Evolutionary conservation across 2,113 vertebrate genomes (phyloP).

Genomic region (Fulmarus glacialis): DNA sequence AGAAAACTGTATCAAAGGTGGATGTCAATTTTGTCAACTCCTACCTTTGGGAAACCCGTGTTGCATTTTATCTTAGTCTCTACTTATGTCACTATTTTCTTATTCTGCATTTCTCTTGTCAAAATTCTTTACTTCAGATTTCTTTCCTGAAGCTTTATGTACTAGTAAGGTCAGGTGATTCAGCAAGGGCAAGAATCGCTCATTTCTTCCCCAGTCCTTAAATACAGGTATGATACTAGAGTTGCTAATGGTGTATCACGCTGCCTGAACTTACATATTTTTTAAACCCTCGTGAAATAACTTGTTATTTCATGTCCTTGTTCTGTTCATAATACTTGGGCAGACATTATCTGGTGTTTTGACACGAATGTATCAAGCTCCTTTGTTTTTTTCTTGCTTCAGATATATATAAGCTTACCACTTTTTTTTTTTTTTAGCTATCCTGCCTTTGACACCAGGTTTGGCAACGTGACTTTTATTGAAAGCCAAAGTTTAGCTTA

Average conservation of each 20-base stretch:
- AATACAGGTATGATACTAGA: not conserved
- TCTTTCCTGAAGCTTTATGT: not conserved
- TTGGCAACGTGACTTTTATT: not conserved
- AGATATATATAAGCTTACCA: rapidly evolving
- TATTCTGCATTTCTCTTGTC: slow-evolving; percentile 13
- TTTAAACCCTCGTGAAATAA: not conserved
- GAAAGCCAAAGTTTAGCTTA: not conserved
- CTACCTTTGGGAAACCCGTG: slow-evolving; percentile 30
- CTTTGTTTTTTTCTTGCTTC: not conserved
- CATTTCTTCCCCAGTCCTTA: not conserved
- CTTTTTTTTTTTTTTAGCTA: not conserved
- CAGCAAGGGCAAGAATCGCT: not conserved
- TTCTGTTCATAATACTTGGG: not conserved
- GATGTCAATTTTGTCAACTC: slow-evolving; percentile 38
- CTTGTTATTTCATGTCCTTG: not conserved
- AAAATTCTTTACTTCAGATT: not conserved
- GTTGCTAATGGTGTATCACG: not conserved
- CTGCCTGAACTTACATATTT: not conserved
- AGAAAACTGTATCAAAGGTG: slow-evolving; percentile 25
- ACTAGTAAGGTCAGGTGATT: not conserved
- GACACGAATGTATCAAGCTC: rapidly evolving
- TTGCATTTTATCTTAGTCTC: slow-evolving; percentile 36
- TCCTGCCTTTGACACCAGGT: not conserved
- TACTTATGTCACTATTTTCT: not conserved
- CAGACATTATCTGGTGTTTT: not conserved